phyloP scores from a whole-genome alignment of 1,140 invertebrate genomes.

The Steinernema khuongi region DNA sequence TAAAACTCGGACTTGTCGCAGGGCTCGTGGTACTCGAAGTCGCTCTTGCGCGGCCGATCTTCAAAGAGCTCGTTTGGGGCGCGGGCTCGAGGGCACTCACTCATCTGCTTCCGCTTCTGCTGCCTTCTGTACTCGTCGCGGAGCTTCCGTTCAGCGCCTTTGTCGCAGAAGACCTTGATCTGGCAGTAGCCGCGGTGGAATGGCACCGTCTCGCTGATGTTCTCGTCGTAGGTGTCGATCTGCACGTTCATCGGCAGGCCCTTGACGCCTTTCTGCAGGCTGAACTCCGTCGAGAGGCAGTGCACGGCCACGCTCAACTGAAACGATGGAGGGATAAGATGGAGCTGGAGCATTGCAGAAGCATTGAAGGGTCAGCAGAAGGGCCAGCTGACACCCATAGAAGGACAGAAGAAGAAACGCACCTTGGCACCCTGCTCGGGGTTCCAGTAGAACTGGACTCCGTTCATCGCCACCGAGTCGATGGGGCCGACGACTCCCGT shows the following conservation, averaged over 20 bases:
- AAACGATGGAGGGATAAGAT: conserved; percentile 56
- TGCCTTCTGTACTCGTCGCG: conserved; percentile 93
- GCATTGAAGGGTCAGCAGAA: too few relatives aligned
- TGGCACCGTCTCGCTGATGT: conserved; percentile 64
- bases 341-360: too few relatives aligned
- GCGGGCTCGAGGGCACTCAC: neutral
- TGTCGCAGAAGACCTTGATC: conserved; percentile 99
- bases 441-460: conserved; percentile 97
- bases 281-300: conserved; percentile 97
- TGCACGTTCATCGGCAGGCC: conserved; percentile 95
- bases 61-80: neutral
- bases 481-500: conserved; percentile 88
- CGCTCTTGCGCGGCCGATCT: conserved; percentile 67
- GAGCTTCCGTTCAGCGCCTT: conserved; percentile 97
- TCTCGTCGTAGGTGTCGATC: conserved; percentile 92
- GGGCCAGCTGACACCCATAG: too few relatives aligned
- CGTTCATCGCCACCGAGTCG: conserved; percentile 94
- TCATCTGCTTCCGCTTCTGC: conserved; percentile 82
- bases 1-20: conserved; percentile 96
- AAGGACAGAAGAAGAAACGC: neutral
- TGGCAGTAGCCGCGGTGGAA: conserved; percentile 94
- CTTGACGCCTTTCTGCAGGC: conserved; percentile 99
- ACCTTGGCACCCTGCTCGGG: conserved; percentile 61
- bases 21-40: conserved; percentile 89
- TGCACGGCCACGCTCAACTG: conserved; percentile 97